A percentile compares a stretch with the other conserved stretches of the same genome.
Evolutionary conservation across 1,140 invertebrate genomes (phyloP).

Genomic region (Camponotus floridanus): DNA sequence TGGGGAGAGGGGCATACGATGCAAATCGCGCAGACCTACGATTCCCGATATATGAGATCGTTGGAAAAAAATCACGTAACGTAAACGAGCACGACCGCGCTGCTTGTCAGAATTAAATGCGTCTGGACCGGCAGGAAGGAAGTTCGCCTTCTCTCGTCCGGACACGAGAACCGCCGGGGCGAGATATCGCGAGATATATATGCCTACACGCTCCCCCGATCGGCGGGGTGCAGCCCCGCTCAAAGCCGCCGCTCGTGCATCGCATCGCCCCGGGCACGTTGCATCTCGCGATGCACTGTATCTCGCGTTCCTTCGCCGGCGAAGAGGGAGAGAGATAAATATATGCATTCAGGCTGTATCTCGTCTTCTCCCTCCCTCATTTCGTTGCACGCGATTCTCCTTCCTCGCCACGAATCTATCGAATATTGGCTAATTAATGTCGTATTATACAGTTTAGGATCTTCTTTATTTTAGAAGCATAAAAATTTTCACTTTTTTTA

Average conservation of each 20-base stretch:
- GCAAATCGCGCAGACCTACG: constrained; percentile 13
- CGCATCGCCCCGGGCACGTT: constrained; percentile 38
- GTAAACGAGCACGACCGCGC: not conserved
- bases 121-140: constrained; percentile 71
- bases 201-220: constrained; percentile 65
- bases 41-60: not conserved
- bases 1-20: not conserved
- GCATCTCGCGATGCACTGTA: constrained; percentile 64
- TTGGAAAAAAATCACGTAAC: constrained; percentile 42
- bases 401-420: not conserved
- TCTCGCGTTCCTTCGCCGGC: not conserved
- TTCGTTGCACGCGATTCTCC: not conserved
- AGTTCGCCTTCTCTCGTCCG: constrained; percentile 72
- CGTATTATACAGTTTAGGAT: too few relatives aligned
- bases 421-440: not conserved
- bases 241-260: constrained; percentile 62
- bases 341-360: not conserved
- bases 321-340: not conserved
- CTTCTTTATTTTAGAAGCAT: too few relatives aligned
- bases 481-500: too few relatives aligned
- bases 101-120: constrained; percentile 1
- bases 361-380: not conserved
- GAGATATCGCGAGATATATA: constrained; percentile 74
- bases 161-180: constrained; percentile 54
- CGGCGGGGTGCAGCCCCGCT: constrained; percentile 23